These are phyloP conservation scores for Drosophila eugracilis DNA, from an alignment of 1,140 invertebrate species.

Conservation along the genomic window DNA sequence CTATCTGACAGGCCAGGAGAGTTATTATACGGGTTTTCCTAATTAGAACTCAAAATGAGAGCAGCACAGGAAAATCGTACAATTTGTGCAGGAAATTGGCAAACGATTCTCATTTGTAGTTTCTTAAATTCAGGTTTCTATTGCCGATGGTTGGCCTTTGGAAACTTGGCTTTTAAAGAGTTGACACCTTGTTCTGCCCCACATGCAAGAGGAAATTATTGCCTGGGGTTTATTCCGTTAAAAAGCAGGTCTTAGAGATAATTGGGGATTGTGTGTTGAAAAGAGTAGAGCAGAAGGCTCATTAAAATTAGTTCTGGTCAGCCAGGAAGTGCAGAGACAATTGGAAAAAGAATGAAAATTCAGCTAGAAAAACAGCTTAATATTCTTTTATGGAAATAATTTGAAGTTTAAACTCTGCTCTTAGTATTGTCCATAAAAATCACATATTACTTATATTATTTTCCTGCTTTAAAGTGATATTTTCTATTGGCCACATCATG, in stretches of 20 bases:
- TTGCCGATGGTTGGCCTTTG: conserved; percentile 25
- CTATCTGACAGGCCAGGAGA: conserved; percentile 41
- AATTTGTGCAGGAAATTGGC: conserved; percentile 70
- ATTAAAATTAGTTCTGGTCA: conserved; percentile 25
- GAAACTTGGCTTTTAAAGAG: conserved; percentile 33
- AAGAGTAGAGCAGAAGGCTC: conserved; percentile 4
- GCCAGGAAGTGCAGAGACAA: conserved; percentile 21
- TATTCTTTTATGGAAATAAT: no score
- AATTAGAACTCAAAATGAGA: conserved; percentile 60
- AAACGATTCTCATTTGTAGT: conserved; percentile 41
- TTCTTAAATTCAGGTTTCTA: conserved; percentile 25
- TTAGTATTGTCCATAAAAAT: no score
- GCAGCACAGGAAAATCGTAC: conserved; percentile 23
- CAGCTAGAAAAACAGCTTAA: no score
- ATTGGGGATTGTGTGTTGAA: conserved; percentile 5
- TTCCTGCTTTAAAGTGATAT: neutral
- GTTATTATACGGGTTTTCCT: conserved; percentile 73
- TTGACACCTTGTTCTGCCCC: conserved; percentile 54
- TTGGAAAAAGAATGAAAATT: neutral
- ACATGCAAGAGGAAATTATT: conserved; percentile 32
- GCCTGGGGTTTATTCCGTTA: conserved; percentile 23
- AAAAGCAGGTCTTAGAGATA: conserved; percentile 39
- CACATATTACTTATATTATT: no score
- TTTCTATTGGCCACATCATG: conserved; percentile 9
- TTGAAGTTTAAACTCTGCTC: no score